Evolutionary conservation across 2,797 vertebrate species (phyloP).

Genomic region (Rhinoraja longicauda): DNA sequence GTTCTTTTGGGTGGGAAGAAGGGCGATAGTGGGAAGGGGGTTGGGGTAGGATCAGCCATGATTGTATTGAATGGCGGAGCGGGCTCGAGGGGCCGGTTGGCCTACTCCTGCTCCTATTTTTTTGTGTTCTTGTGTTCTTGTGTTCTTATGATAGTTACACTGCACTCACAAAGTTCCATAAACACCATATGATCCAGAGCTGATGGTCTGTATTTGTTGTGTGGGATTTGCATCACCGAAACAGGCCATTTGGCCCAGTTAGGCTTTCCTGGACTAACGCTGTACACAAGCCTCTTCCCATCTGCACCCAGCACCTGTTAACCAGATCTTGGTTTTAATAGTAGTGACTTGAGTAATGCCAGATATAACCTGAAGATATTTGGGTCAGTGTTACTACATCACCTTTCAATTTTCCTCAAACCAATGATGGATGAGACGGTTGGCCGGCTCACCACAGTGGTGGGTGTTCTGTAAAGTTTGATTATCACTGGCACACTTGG

Average conservation of each 20-base stretch:
- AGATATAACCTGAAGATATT: not conserved
- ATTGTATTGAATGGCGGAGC: too few relatives aligned
- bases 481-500: not conserved
- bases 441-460: not conserved
- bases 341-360: not conserved
- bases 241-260: not conserved
- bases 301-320: not conserved
- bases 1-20: too few relatives aligned
- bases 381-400: not conserved
- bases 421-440: not conserved
- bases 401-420: not conserved
- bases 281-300: not conserved
- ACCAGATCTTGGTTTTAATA: not conserved
- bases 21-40: too few relatives aligned
- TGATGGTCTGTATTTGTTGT: not conserved
- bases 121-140: too few relatives aligned
- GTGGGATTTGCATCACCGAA: not conserved
- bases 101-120: too few relatives aligned
- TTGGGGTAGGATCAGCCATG: too few relatives aligned
- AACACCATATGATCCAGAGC: not conserved
- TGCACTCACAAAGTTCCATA: not conserved
- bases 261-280: too few relatives aligned
- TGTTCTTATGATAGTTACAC: too few relatives aligned
- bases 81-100: too few relatives aligned
- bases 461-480: too few relatives aligned